Base-by-base conservation (phyloP, 2,797 vertebrate species). In the Hypotaenidia okinawae region DNA sequence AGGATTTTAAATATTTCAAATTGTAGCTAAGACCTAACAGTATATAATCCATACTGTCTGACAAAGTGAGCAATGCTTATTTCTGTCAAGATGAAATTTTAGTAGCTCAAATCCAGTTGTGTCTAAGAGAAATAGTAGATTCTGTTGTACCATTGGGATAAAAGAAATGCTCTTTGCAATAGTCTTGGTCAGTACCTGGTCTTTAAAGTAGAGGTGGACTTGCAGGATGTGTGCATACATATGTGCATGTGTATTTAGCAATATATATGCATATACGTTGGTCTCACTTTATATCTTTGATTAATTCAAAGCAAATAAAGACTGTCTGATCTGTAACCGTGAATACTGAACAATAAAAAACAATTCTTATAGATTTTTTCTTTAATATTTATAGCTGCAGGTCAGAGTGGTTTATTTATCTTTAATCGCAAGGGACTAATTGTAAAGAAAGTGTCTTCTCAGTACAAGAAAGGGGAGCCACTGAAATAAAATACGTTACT, bases 1-100 rank as follows among this genome's bases (percentile, higher is more conserved):
- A 90, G 58, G 63, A 75, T 67, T 95, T 87, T 58, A 90, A 95
- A 93, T 91, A 89, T 87, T 94, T 93, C 43, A 94, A 68, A 39
- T 33, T 68, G 33, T 54, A 86, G 23, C 84, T 70, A 90, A 94
- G 47, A 49, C 67, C 47, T 79, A 81, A 58, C 33, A 28, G 57
- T 87, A 73, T 86, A 75, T 73, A 85, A 91, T 87, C 84, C 23
- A 83, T 90, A 90, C 54, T 51, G 8, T 72, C 11, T 43, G 59
- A 41, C 37, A 83, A 75, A 63, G 21, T 73, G 47, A 82, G 84
- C 66, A 85, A 82, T 41, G 7, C 11, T 8, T 75, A 6, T 67
- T 90, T 94, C 80, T 76, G 8, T 47, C 79, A 25, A 52, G 21
- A 11, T 51, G 14, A 69, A 78, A 78, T 78, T 85, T 72, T 54